These are phyloP conservation scores for Epinephelus cyanopodus DNA, from an alignment of 2,113 vertebrate species.

Conservation along the genomic window DNA sequence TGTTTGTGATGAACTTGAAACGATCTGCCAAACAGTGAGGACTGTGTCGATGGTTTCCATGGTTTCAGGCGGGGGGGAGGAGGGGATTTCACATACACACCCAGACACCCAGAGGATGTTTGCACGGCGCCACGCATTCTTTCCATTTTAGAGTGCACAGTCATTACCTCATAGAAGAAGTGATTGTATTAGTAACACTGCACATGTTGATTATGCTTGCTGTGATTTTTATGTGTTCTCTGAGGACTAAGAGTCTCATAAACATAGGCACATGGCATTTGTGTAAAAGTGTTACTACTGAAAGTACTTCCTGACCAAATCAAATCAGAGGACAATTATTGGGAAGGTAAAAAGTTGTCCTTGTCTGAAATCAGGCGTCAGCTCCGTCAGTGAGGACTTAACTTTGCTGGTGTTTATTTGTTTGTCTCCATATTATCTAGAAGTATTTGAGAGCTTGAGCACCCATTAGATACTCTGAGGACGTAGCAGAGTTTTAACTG, in stretches of 20 bases:
- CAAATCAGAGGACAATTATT: not conserved
- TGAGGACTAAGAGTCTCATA: not conserved
- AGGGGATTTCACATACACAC: constrained; percentile 17
- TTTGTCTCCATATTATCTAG: not conserved
- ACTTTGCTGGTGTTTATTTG: not conserved
- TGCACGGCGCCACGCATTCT: constrained; percentile 13
- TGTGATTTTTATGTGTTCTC: not conserved
- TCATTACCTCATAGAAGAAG: constrained; percentile 18
- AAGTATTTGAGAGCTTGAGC: too few species aligned
- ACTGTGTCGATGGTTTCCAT: constrained; percentile 66
- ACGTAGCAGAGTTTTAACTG: too few species aligned
- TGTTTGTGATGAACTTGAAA: constrained; percentile 59
- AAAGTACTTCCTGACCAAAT: not conserved
- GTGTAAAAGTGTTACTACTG: not conserved
- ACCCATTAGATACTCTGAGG: too few species aligned
- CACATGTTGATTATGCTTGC: not conserved
- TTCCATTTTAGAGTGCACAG: constrained; percentile 22
- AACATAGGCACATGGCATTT: not conserved
- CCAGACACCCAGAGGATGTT: constrained; percentile 45
- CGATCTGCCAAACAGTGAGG: constrained; percentile 45
- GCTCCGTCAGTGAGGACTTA: not conserved
- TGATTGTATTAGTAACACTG: not conserved
- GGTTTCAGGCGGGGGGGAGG: constrained; percentile 34
- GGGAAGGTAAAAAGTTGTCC: not conserved
- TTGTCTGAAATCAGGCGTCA: not conserved